Evolutionary conservation across 1,140 invertebrate genomes (phyloP), one percentile per base, ranked within the genome.

Genomic region (Calephelis virginiensis): DNA sequence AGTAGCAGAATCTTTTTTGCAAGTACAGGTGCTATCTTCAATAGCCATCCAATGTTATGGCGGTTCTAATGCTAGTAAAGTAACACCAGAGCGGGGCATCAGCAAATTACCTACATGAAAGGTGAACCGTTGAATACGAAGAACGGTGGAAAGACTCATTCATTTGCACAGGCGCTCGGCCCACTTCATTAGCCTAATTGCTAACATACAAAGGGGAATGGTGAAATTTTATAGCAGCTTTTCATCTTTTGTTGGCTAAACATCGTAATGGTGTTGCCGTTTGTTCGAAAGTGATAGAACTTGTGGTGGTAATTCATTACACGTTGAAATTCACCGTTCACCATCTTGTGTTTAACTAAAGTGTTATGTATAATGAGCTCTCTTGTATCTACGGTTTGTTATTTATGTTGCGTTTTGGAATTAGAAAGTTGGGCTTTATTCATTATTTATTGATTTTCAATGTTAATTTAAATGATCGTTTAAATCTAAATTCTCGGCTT

Each of bases 161-260:
- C 85, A 90, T 85, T 84, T 80, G 73, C 78, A 75, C 74, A 71
- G 75, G 70, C 71, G 72, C 68, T 71, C 75, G 76, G 75, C 74
- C 77, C 77, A 78, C 85, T 90, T 90, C 87, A 90, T 89, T 90
- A 88, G 83, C 78, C 85, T 90, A 90, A 90, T 90, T 88, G 85
- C 85, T 61, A 66, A 74, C 71, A 65, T 70, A 87, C 85, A 88
- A 88, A 87, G 80, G 82, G 81, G 79, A 80, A 88, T 81, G 79
- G 82, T 77, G 78, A 80, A 89, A 84, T 90, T 87, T 88, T 88
- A 86, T 85, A 80, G 84, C 77, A 65, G 75, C 82, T 86, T 83
- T 86, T 86, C 87, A 84, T 88, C 83, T 87, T 85, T 87, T 86
- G 85, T 86, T 82, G 71, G 65, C 77, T 78, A 82, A 86, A 85